These are phyloP conservation scores for Galeopsomyia nigrocyanea DNA, from an alignment of 2,888 invertebrate genomes.

Conservation along the genomic window DNA sequence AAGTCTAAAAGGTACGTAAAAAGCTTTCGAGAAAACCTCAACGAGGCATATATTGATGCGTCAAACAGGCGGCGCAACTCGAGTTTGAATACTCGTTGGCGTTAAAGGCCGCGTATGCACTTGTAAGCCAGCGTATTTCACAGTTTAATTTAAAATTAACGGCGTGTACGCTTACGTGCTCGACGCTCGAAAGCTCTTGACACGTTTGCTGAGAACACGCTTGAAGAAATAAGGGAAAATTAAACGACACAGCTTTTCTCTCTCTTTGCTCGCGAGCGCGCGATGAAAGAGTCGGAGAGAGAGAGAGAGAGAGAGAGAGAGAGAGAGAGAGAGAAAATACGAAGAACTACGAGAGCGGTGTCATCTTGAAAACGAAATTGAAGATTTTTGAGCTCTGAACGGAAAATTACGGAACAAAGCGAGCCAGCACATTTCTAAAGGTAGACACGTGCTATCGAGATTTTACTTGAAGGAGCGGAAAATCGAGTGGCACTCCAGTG, in stretches of 20 bases:
- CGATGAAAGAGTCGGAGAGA: background rate
- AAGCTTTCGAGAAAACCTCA: too few relatives aligned
- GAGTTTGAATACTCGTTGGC: background rate
- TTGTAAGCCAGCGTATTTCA: slow-evolving; percentile 5
- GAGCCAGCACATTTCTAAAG: too few relatives aligned
- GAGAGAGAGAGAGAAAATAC: background rate
- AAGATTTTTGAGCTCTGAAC: too few relatives aligned
- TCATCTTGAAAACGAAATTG: too few relatives aligned
- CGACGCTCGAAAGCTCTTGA: slow-evolving; percentile 3
- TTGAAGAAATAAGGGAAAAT: slow-evolving; percentile 30
- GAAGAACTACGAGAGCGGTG: too few relatives aligned
- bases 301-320: background rate
- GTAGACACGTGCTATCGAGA: too few relatives aligned
- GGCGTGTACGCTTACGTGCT: background rate
- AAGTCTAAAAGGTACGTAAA: background rate
- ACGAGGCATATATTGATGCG: too few relatives aligned
- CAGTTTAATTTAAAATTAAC: slow-evolving; percentile 15
- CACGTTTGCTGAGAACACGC: slow-evolving; percentile 18
- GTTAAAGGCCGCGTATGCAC: background rate
- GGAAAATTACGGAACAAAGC: too few relatives aligned
- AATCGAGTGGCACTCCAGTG: too few relatives aligned
- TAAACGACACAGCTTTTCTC: slow-evolving; percentile 4
- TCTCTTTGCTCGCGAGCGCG: background rate
- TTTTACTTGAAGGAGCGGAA: too few relatives aligned
- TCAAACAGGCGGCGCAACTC: background rate